Evolutionary conservation across 2,113 vertebrate genomes (phyloP).

Genomic region (Microcebus griseorufus): DNA sequence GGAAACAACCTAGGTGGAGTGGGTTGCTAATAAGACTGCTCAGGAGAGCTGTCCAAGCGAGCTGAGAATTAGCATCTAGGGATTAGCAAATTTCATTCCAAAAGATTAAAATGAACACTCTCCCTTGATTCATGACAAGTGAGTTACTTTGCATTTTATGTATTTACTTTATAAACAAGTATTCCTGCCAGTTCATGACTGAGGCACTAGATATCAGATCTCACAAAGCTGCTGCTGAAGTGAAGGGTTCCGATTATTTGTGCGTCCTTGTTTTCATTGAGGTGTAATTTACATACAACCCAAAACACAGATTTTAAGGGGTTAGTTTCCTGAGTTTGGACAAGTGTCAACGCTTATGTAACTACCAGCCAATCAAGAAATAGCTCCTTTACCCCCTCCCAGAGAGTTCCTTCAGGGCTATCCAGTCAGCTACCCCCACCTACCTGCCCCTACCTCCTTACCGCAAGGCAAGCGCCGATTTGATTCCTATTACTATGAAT

Average conservation of each 20-base stretch:
- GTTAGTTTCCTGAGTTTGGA: slow-evolving; percentile 5
- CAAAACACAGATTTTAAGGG: background rate
- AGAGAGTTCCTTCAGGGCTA: background rate
- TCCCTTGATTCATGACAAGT: background rate
- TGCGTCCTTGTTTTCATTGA: background rate
- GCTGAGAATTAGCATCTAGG: background rate
- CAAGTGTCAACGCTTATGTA: background rate
- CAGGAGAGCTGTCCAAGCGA: background rate
- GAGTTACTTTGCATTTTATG: background rate
- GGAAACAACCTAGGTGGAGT: background rate
- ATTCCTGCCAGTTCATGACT: background rate
- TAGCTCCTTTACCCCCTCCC: background rate
- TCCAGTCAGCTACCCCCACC: too few relatives aligned
- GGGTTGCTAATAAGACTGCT: background rate
- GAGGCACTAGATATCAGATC: background rate
- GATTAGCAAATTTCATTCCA: background rate
- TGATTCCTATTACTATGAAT: background rate
- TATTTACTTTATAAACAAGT: background rate
- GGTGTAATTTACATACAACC: background rate
- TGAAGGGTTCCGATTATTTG: background rate
- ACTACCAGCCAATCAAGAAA: background rate
- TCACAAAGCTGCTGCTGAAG: background rate
- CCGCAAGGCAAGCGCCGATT: background rate
- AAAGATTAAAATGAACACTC: background rate
- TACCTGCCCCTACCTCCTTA: background rate